Evolutionary conservation across 1,140 invertebrate genomes (phyloP), one percentile per base, ranked within the genome.

Genomic region (Branchinecta lynchi): DNA sequence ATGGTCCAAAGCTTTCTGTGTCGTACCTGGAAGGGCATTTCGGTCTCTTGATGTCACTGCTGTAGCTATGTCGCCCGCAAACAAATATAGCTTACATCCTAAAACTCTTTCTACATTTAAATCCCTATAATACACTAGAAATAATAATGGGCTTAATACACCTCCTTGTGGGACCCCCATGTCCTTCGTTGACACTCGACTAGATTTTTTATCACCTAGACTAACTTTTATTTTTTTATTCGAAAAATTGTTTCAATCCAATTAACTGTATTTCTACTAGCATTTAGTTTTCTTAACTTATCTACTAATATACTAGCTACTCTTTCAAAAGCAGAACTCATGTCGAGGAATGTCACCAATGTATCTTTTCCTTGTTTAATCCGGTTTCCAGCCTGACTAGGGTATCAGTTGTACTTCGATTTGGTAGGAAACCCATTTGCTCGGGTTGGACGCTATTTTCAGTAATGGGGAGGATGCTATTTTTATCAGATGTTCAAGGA

Each of bases 191-290:
- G n/a, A 9, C 46, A 9, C 9, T 9, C 9, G 9, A 51, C n/a
- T n/a, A 51, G 9, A 51, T 51, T n/a, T 51, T 9, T 9, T 9
- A 51, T 51, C n/a, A 9, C 46, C n/a, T 51, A 51, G 9, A 9
- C n/a, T 51, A 51, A 51, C 46, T n/a, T 51, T n/a, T 51, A 51
- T 51, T 9, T 51, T 51, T n/a, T n/a, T 51, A 51, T 51, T 51
- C n/a, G 46, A 9, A 51, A 51, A n/a, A 9, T 9, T 9, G 9
- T n/a, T n/a, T n/a, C n/a, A 51, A 9, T 51, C 46, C 46, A 51
- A n/a, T n/a, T 9, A 51, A 51, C n/a, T 9, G n/a, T 51, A 51
- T 51, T 51, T n/a, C n/a, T 51, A 51, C n/a, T 9, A 51, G n/a
- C 9, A 51, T 51, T 51, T 9, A 51, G n/a, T 51, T 51, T 51